Percentiles rank a stretch among this genome's conserved stretches.
Evolutionary conservation across 2,797 vertebrate species (phyloP).

Genomic region (Sebastes oblongus): DNA sequence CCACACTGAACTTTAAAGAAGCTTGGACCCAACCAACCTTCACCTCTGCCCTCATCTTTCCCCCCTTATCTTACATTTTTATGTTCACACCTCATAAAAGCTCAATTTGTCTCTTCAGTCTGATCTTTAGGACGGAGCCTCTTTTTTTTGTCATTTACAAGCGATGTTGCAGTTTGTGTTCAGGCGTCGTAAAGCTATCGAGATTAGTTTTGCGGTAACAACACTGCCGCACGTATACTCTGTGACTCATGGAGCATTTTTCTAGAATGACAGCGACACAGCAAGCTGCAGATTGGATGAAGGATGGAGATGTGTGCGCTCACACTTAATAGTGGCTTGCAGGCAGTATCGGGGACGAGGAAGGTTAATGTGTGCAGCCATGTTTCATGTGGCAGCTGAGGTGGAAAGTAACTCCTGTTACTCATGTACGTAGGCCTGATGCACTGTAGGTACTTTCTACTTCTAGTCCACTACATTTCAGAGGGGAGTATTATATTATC

Average conservation of each 20-base stretch:
- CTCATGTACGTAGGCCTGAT: too few species aligned
- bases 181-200: background rate
- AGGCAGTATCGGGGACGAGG: background rate
- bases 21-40: background rate
- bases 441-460: background rate
- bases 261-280: conserved; percentile 1
- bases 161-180: conserved; percentile 1
- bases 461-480: background rate
- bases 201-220: background rate
- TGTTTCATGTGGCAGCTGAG: background rate
- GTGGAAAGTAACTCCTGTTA: background rate
- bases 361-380: background rate
- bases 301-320: background rate
- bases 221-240: background rate
- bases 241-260: background rate
- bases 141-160: conserved; percentile 35
- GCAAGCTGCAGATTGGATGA: conserved; percentile 20
- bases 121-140: conserved; percentile 13
- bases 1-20: conserved; percentile 52
- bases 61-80: conserved; percentile 35
- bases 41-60: background rate
- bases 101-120: conserved; percentile 15
- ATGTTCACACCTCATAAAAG: conserved; percentile 58
- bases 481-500: too few species aligned
- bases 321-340: background rate